Conservation (phyloP, 1,140 invertebrate genomes). For the Harpegnathos saltator region DNA sequence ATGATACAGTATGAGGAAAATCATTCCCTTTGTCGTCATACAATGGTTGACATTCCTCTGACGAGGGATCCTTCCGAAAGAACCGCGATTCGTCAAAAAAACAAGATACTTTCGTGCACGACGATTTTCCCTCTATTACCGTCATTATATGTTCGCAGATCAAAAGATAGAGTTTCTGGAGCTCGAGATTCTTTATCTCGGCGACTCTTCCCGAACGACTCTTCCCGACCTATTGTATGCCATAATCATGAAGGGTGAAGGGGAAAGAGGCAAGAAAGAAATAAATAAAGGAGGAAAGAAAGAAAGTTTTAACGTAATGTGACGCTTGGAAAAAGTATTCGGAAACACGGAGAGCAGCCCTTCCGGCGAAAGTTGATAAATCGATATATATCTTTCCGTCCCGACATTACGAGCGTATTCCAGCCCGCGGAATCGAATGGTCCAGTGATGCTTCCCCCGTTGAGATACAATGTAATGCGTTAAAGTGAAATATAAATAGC, state of each 20-base stretch:
- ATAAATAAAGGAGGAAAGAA: neutral
- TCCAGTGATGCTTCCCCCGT: neutral
- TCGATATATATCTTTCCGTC: slow-evolving; percentile 28
- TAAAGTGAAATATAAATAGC: no score
- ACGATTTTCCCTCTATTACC: neutral
- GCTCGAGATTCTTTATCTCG: slow-evolving; percentile 25
- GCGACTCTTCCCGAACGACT: slow-evolving; percentile 6
- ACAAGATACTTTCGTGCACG: no score
- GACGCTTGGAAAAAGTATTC: slow-evolving; percentile 19
- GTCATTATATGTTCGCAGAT: neutral
- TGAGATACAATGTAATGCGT: no score
- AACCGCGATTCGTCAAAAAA: no score
- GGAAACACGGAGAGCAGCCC: slow-evolving; percentile 6
- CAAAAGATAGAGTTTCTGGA: slow-evolving; percentile 26
- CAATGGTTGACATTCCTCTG: no score
- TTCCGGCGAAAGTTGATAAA: slow-evolving; percentile 48
- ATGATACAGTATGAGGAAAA: no score
- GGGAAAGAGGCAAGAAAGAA: neutral
- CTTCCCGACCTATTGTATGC: slow-evolving; percentile 18
- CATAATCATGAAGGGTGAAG: slow-evolving; percentile 24
- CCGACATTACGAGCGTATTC: slow-evolving; percentile 14
- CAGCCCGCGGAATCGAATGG: neutral
- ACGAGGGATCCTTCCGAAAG: no score
- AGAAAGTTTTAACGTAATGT: slow-evolving; percentile 26
- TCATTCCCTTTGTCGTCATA: no score